These are phyloP conservation scores for Sciurus vulgaris DNA, from an alignment of 2,797 vertebrate genomes.

Conservation along the genomic window DNA sequence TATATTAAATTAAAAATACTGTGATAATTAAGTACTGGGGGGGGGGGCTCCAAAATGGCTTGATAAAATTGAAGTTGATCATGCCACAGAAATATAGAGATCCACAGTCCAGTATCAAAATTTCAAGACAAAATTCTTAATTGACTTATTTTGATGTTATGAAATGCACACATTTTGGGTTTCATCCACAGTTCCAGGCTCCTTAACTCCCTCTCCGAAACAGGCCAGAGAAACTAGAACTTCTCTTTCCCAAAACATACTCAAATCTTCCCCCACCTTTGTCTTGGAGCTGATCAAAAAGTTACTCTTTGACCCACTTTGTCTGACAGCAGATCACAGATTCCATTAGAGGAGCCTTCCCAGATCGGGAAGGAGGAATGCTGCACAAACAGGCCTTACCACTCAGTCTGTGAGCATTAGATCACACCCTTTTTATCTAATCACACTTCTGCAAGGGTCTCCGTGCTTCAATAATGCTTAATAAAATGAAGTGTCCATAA, in stretches of 20 bases:
- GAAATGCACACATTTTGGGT: not conserved
- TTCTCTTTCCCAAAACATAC: not conserved
- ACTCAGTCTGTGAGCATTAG: not conserved
- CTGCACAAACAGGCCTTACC: too few species aligned
- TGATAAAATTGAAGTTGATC: not conserved
- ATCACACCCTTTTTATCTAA: too few species aligned
- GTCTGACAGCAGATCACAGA: not conserved
- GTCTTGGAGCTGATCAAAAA: not conserved
- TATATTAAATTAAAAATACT: constrained; percentile 20
- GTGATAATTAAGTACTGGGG: not conserved
- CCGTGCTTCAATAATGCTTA: too few species aligned
- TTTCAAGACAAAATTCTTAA: not conserved
- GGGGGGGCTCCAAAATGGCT: constrained; percentile 13
- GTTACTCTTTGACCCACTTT: too few species aligned
- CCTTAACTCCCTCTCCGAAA: not conserved
- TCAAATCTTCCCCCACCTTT: not conserved
- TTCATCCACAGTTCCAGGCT: not conserved
- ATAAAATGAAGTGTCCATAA: not conserved
- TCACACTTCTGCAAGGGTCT: not conserved
- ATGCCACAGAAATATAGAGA: not conserved
- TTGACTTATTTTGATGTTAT: not conserved
- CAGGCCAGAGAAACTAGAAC: not conserved
- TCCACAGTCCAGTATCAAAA: not conserved
- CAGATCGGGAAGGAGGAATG: not conserved
- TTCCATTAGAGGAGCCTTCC: not conserved